These are phyloP conservation scores for Echiichthys vipera DNA, from an alignment of 2,797 vertebrate genomes.

Conservation along the genomic window DNA sequence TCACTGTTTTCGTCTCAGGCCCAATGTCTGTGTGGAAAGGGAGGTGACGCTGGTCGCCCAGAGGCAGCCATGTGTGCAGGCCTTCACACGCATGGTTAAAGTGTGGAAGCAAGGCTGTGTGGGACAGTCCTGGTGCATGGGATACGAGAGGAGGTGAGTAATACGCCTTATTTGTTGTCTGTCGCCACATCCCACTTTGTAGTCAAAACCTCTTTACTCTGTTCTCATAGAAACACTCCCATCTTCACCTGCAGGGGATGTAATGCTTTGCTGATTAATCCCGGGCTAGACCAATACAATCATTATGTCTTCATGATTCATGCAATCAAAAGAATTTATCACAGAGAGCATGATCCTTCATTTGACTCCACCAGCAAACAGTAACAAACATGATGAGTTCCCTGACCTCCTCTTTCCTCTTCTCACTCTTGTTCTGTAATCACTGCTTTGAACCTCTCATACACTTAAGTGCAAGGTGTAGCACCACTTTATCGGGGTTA, in stretches of 20 bases:
- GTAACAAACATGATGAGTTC: constrained; percentile 35
- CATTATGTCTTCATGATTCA: constrained; percentile 53
- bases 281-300: constrained; percentile 21
- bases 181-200: constrained; percentile 11
- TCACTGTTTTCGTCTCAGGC: constrained; percentile 81
- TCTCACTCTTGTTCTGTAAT: constrained; percentile 66
- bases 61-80: constrained; percentile 90
- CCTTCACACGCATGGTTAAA: constrained; percentile 85
- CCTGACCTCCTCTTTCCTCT: constrained; percentile 47
- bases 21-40: constrained; percentile 89
- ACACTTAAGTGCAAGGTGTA: constrained; percentile 77
- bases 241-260: constrained; percentile 55
- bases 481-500: constrained; percentile 47
- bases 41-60: constrained; percentile 88
- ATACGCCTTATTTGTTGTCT: constrained; percentile 27
- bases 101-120: constrained; percentile 91
- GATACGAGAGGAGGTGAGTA: constrained; percentile 91
- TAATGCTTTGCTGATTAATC: constrained; percentile 36
- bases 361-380: constrained; percentile 35
- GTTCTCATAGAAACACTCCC: constrained; percentile 39
- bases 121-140: constrained; percentile 87
- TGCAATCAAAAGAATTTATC: constrained; percentile 34
- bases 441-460: constrained; percentile 59
- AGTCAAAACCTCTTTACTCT: constrained; percentile 27
- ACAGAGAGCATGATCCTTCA: constrained; percentile 19